Evolutionary conservation across 2,888 invertebrate species (phyloP), one percentile per base, ranked within the genome.

Genomic region (Apodemia hepburni): DNA sequence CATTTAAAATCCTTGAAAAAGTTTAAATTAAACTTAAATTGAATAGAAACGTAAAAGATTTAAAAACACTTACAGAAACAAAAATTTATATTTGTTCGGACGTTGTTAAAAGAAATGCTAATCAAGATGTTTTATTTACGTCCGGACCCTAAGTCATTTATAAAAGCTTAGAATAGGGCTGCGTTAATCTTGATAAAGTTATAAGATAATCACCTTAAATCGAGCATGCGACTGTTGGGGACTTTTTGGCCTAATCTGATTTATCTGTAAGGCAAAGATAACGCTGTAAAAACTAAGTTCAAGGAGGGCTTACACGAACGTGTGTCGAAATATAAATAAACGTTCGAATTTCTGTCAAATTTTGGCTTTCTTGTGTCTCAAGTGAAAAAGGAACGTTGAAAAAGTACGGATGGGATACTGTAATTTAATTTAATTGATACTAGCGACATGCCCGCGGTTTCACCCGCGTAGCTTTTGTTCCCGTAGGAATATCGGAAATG

Each of bases 131-230:
- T 49, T 49, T 49, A 54, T 54, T 54, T 54, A 54, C 12, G 54
- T 22, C 42, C 54, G 54, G 6, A 27, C 58, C 58, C 47, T 47
- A 58, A 49, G 47, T 64, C 65, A 68, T 64, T 69, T 66, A 65
- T 64, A 64, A 68, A 58, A 65, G 69, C 70, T 74, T 73, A 72
- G 69, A 74, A 70, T 69, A 69, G 75, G 73, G 71, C 66, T 65
- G 69, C 66, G 73, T 73, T 82, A 81, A 83, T 85, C 85, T 82
- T 82, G 84, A 85, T 85, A 75, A 82, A 83, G 77, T 76, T 76
- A 75, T 73, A 67, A 76, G 82, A 81, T 84, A 81, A 84, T 82
- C 77, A 74, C 78, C 71, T 79, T 80, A 79, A 84, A 84, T 81
- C 79, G 79, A 70, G 75, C 70, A 69, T 69, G 75, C 69, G 71